Percentiles rank a stretch among this genome's conserved stretches.
Conservation (phyloP, 1,140 invertebrate species). For the Oreohelix idahoensis region DNA sequence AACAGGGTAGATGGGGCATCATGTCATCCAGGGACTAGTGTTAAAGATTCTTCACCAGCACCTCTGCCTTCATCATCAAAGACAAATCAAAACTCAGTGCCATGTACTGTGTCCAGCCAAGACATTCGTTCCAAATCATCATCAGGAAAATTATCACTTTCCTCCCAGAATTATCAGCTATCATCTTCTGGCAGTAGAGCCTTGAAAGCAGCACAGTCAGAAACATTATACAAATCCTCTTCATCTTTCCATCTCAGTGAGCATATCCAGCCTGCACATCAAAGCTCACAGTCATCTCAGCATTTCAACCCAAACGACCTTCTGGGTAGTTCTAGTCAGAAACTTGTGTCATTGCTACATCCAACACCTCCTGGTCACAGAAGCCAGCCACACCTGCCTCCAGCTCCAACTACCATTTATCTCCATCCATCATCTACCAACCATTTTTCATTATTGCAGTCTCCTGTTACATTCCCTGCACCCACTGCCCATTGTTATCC, state of each 20-base stretch:
- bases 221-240: conserved; percentile 9
- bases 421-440: conserved; percentile 32
- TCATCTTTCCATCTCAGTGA: conserved; percentile 21
- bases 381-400: conserved; percentile 9
- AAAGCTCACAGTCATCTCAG: background rate
- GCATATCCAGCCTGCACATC: conserved; percentile 3
- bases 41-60: background rate
- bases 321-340: conserved; percentile 20
- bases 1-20: background rate
- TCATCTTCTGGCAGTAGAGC: background rate
- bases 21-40: background rate
- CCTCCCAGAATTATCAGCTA: background rate
- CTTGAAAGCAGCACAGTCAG: conserved; percentile 13
- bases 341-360: conserved; percentile 15
- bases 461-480: background rate
- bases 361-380: conserved; percentile 26
- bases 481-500: conserved; percentile 21
- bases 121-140: background rate
- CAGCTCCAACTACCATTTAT: conserved; percentile 26
- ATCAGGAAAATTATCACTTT: background rate
- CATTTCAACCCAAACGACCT: conserved; percentile 11
- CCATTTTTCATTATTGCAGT: conserved; percentile 15
- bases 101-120: background rate
- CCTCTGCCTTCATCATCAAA: background rate
- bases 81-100: conserved; percentile 10